phyloP scores from a whole-genome alignment of 2,888 invertebrate genomes.

The Phrixothrix hirtus region DNA sequence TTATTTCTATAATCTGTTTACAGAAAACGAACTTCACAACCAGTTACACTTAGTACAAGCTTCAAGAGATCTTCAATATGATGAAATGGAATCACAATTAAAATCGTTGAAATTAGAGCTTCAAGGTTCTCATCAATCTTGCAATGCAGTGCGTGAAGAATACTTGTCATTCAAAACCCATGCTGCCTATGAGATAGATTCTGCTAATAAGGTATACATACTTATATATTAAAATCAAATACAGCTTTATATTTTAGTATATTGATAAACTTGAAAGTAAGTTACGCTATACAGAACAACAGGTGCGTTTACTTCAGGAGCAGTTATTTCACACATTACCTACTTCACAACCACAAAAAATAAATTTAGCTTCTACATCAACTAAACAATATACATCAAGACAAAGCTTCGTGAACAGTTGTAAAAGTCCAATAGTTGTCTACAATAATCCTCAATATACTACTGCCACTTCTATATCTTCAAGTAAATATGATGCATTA shows the following conservation, averaged over 20 bases:
- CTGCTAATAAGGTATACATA: conserved; percentile 8
- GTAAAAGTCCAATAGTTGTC: no score
- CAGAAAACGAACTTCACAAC: conserved; percentile 25
- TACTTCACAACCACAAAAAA: no score
- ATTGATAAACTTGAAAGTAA: conserved; percentile 15
- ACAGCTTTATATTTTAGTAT: conserved; percentile 2
- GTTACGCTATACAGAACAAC: conserved; percentile 7
- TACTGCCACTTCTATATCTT: no score
- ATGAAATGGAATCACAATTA: conserved; percentile 28
- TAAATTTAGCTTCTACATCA: no score
- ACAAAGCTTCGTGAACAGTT: no score
- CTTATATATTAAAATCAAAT: not conserved
- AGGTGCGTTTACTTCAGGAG: conserved; percentile 12
- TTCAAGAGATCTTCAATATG: conserved; percentile 22
- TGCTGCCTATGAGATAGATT: not conserved
- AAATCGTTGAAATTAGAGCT: conserved; percentile 26
- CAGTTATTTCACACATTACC: no score
- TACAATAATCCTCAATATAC: no score
- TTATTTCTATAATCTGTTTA: no score
- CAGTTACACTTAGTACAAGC: conserved; percentile 29
- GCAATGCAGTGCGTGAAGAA: conserved; percentile 23
- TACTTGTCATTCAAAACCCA: conserved; percentile 2
- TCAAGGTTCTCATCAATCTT: conserved; percentile 24
- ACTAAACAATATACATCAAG: no score
- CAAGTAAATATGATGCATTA: no score